Conservation (phyloP, 2,113 vertebrate genomes). For the Saccopteryx leptura region DNA sequence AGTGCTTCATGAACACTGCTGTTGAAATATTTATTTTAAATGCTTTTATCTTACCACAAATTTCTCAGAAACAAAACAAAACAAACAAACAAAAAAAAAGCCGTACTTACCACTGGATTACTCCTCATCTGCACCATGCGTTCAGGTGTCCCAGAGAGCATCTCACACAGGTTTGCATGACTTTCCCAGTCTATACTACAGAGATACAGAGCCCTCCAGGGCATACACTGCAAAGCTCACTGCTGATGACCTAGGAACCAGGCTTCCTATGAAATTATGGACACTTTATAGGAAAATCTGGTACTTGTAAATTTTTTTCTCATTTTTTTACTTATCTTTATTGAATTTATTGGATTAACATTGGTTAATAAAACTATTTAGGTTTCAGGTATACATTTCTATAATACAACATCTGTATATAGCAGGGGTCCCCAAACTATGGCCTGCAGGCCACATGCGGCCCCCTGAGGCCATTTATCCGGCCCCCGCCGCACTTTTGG, state of each 20-base stretch:
- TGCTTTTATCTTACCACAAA: background rate
- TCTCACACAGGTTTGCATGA: background rate
- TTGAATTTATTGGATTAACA: too few relatives aligned
- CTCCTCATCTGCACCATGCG: background rate
- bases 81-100: too few relatives aligned
- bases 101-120: background rate
- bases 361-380: too few relatives aligned
- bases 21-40: conserved; percentile 34
- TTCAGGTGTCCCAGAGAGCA: background rate
- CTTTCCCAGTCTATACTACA: too few relatives aligned
- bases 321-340: too few relatives aligned
- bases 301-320: background rate
- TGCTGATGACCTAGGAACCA: background rate
- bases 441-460: too few relatives aligned
- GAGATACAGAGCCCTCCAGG: background rate
- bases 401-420: too few relatives aligned
- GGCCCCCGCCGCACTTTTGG: too few relatives aligned
- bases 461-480: too few relatives aligned
- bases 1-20: background rate
- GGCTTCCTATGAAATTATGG: background rate
- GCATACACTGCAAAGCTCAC: background rate
- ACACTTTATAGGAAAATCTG: background rate
- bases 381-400: too few relatives aligned
- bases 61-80: background rate
- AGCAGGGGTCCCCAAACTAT: too few relatives aligned